These are phyloP conservation scores for Melolontha melolontha DNA, from an alignment of 2,888 invertebrate species.

Conservation along the genomic window DNA sequence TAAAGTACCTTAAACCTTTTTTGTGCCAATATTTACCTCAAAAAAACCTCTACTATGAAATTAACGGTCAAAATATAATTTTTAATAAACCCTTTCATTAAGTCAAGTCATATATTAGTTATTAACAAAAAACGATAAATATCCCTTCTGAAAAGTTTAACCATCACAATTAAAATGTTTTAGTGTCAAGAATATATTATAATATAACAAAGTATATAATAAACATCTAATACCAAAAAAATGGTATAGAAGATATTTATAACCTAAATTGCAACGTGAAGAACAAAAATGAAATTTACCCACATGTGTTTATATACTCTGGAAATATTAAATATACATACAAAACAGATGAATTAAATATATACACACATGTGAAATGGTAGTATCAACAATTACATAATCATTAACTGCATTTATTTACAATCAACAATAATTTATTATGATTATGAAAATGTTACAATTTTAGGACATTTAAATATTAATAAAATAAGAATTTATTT, in stretches of 20 bases:
- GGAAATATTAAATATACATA: no score
- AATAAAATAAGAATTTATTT: constrained; percentile 8
- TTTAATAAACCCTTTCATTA: constrained; percentile 29
- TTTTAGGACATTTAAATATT: constrained; percentile 12
- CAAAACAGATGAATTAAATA: not conserved
- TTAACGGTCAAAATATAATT: constrained; percentile 18
- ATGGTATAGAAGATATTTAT: constrained; percentile 12
- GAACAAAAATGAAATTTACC: constrained; percentile 7
- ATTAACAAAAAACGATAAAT: constrained; percentile 42
- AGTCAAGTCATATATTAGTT: constrained; percentile 43
- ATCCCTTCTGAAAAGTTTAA: constrained; percentile 53
- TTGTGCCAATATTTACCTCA: not conserved
- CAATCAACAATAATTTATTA: not conserved
- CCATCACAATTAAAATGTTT: constrained; percentile 45
- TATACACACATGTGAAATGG: constrained; percentile 22
- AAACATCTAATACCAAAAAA: constrained; percentile 19
- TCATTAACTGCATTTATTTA: constrained; percentile 11
- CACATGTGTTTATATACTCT: constrained; percentile 17
- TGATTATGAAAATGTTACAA: constrained; percentile 26
- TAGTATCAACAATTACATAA: constrained; percentile 26
- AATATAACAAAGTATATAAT: constrained; percentile 10
- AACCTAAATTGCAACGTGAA: constrained; percentile 9
- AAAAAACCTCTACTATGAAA: constrained; percentile 26
- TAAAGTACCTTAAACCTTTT: constrained; percentile 16
- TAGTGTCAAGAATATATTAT: constrained; percentile 28